Percentiles rank a stretch among this genome's conserved stretches.
phyloP scores from a whole-genome alignment of 35 echinoderm and acorn worm species.

The Amphiura filiformis region DNA sequence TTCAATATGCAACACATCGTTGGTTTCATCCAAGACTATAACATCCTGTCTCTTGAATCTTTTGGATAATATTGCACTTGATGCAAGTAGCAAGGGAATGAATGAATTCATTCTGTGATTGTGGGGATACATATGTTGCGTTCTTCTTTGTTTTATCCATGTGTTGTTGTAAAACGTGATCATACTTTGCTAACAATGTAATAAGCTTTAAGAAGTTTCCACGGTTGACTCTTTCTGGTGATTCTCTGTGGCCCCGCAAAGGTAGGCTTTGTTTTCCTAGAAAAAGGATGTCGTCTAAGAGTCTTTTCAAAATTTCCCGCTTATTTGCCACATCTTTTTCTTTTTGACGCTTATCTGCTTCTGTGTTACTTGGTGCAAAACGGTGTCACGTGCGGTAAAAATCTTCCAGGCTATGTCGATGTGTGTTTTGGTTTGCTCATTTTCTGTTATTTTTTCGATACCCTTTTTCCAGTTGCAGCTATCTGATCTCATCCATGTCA shows the following conservation, averaged over 20 bases:
- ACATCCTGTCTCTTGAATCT: neutral
- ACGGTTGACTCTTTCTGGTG: neutral
- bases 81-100: neutral
- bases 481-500: conserved; percentile 8
- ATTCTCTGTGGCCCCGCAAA: neutral
- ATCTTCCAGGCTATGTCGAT: conserved; percentile 1
- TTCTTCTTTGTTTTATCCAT: conserved; percentile 1
- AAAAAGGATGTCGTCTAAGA: conserved; percentile 13
- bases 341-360: neutral
- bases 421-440: neutral
- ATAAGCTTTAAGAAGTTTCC: conserved; percentile 14
- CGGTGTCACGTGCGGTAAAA: neutral
- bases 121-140: neutral
- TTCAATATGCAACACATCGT: neutral
- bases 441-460: neutral
- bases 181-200: conserved; percentile 7
- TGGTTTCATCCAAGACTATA: conserved; percentile 17
- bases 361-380: conserved; percentile 6
- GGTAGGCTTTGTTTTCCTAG: conserved; percentile 22
- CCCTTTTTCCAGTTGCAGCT: conserved; percentile 26
- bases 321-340: neutral
- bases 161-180: neutral
- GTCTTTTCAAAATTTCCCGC: neutral
- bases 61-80: neutral
- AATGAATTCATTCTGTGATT: conserved; percentile 30